Conservation (phyloP, 2,888 invertebrate genomes). For the Uropetala carovei region DNA sequence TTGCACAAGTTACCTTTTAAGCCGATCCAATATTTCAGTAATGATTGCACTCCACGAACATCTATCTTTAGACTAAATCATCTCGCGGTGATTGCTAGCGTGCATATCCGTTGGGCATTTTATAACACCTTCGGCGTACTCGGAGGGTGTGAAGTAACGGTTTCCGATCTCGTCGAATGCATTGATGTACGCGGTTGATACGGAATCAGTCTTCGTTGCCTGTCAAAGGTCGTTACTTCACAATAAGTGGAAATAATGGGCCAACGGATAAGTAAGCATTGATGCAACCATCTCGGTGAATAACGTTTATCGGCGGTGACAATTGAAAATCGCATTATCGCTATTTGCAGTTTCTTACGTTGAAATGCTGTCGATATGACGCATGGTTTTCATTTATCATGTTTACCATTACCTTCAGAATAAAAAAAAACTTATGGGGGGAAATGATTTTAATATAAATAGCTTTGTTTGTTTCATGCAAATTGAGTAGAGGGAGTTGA, state of each 20-base stretch:
- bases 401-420: too few species aligned
- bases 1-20: background rate
- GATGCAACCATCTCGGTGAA: background rate
- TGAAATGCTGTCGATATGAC: too few species aligned
- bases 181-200: background rate
- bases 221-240: background rate
- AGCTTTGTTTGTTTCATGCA: too few species aligned
- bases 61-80: background rate
- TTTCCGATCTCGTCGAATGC: background rate
- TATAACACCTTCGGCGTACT: background rate
- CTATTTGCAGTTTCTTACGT: too few species aligned
- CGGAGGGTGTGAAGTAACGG: background rate
- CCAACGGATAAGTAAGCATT: background rate
- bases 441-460: too few species aligned
- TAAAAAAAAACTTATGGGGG: too few species aligned
- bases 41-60: background rate
- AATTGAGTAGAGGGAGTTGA: too few species aligned
- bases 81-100: background rate
- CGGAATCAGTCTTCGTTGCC: background rate
- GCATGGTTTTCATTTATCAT: too few species aligned
- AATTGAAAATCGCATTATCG: background rate
- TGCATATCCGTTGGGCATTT: background rate
- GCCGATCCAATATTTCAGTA: background rate
- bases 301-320: background rate
- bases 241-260: background rate